These are phyloP conservation scores for Chrysocyon brachyurus DNA, from an alignment of 2,797 vertebrate species.

Conservation along the genomic window DNA sequence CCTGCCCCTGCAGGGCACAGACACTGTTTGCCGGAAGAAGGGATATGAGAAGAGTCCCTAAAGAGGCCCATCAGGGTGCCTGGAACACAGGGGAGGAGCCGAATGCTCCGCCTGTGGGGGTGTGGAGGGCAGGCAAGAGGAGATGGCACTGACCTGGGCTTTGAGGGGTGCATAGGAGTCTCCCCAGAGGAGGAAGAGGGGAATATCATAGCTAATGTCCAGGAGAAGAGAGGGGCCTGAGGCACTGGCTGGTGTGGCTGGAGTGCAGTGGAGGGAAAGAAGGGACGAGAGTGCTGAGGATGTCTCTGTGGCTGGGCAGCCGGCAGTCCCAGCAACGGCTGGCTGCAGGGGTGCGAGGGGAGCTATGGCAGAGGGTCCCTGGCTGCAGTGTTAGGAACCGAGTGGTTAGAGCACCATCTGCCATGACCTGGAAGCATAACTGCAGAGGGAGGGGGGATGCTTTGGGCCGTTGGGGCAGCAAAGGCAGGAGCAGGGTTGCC, in stretches of 20 bases:
- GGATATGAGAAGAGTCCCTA: too few species aligned
- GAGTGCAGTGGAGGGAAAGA: neutral
- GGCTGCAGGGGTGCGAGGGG: neutral
- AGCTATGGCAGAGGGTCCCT: neutral
- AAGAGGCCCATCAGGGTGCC: neutral
- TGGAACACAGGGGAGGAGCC: neutral
- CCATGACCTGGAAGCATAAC: accelerated
- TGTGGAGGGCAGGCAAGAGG: neutral
- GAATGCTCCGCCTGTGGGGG: neutral
- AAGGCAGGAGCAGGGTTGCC: neutral
- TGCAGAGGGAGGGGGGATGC: accelerated
- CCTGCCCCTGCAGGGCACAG: neutral
- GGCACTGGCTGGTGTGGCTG: accelerated
- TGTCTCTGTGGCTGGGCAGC: neutral
- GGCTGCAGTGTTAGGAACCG: neutral
- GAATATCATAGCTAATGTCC: neutral
- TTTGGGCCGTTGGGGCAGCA: accelerated
- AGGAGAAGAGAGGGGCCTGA: neutral
- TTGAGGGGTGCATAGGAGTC: constrained; percentile 16
- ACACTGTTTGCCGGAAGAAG: neutral
- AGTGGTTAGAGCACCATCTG: neutral
- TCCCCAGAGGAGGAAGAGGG: neutral
- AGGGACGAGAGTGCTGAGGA: neutral
- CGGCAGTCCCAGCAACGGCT: neutral
- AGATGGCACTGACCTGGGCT: neutral